Evolutionary conservation across 2,888 invertebrate species (phyloP), one percentile per base, ranked within the genome.

Genomic region (Eupithecia dodoneata): DNA sequence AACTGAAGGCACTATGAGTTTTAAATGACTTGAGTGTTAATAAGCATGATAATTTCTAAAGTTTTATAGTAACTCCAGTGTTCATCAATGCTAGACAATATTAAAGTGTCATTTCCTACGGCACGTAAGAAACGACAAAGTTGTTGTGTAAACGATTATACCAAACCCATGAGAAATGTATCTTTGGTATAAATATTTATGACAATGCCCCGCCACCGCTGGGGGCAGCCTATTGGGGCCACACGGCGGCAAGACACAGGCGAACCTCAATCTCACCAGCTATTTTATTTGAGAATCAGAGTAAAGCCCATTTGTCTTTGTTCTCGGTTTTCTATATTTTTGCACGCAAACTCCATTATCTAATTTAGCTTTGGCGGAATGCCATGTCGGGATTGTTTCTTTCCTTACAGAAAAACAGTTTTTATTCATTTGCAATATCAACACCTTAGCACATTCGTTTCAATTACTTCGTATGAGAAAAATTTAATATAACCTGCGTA

Each of bases 331-430:
- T 93, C 94, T 95, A 94, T 95, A 94, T 94, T 95, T 95, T 95
- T 94, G 94, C 94, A 94, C 94, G 94, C 94, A 94, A 94, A 95
- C 93, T 94, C 94, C 94, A 95, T 95, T 95, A 95, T 94, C 94
- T 95, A 95, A 95, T 95, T 95, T 95, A 93, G 94, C 94, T 93
- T 93, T 94, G 94, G 94, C 93, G 91, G 92, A 92, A 93, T 93
- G 94, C 94, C 94, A 94, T 92, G 91, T 92, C 91, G 91, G 91
- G 88, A 91, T 90, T 93, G 92, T 93, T 93, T 91, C 92, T 92
- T 93, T 93, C 90, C 91, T 91, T 87, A 85, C 86, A 89, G 91
- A 91, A 92, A 91, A 91, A 90, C 90, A 89, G 89, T 92, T 94
- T 91, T 93, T 92, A 91, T 92, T 92, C 88, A 87, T 92, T 92